Evolutionary conservation across 2,113 vertebrate species (phyloP), one percentile per base, ranked within the genome.

Genomic region (Ammospiza nelsoni): DNA sequence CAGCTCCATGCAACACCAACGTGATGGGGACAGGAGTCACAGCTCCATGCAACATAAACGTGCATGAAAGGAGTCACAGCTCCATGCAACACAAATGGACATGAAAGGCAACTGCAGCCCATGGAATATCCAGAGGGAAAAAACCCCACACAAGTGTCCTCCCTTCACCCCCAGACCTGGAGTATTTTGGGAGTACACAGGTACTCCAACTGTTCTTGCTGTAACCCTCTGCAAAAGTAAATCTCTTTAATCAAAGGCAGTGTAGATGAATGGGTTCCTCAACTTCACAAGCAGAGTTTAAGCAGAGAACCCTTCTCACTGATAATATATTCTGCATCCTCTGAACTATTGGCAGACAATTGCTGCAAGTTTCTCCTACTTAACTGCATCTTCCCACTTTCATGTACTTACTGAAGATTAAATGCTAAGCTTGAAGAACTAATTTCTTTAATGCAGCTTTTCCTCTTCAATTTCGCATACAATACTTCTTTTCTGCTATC

Each of bases 1-100:
- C 41, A 43, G 41, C 15, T 43, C 41, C 41, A 43, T 43, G 41
- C 6, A 43, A 43, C 41, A 43, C 41, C 6, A 43, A 43, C 6
- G 13, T 15, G 14, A 41, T 41, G 41, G 35, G 35, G 35, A 41
- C 15, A 41, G 41, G 41, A 41, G 41, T 41, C 13, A 41, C 41
- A 41, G 41, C 41, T 41, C 41, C 41, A 41, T 41, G 41, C 41
- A 41, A 41, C 41, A 15, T 14, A 41, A 14, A 41, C 6, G 12
- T 41, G 39, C 39, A 12, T 41, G 39, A 41, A 41, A 23, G 5
- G 3, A 85, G 52, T 3, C 83, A 35, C 48, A 75, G 31, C 21
- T 52, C 55, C 29, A 3, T 0, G 17, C 16, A 63, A 12, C 18
- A 46, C 1, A 10, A 27, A 48, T 2, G 33, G 2, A 8, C 21